A percentile compares a stretch with the other conserved stretches of the same genome.
Conservation (phyloP, 2,113 vertebrate species). For the Penelope pileata region DNA sequence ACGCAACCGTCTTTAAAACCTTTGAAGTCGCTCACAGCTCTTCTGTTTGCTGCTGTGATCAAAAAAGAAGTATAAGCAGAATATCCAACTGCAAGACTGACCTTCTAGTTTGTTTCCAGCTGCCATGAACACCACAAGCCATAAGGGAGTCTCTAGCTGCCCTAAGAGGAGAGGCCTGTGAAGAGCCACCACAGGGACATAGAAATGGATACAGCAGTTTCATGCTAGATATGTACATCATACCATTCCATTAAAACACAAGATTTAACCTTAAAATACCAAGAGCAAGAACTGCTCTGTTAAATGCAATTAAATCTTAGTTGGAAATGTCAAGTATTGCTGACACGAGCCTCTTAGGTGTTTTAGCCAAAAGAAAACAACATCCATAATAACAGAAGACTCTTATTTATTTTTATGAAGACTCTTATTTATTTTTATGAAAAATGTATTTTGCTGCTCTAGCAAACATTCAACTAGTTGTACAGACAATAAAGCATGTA, state of each 20-base stretch:
- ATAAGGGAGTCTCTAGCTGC: neutral
- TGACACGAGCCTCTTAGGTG: neutral
- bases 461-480: neutral
- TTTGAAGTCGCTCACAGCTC: neutral
- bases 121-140: neutral
- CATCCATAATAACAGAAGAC: neutral
- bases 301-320: neutral
- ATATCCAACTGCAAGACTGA: neutral
- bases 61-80: neutral
- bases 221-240: neutral
- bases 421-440: neutral
- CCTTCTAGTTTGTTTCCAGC: neutral
- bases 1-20: neutral
- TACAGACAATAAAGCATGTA: neutral
- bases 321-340: neutral
- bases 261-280: neutral
- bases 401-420: neutral
- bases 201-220: neutral
- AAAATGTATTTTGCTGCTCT: neutral
- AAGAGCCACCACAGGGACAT: neutral
- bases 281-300: neutral
- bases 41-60: neutral
- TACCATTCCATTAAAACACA: neutral
- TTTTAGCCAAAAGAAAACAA: neutral
- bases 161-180: neutral